These are phyloP conservation scores for Xyliphius kryptos DNA, from an alignment of 2,113 vertebrate genomes.

Conservation along the genomic window DNA sequence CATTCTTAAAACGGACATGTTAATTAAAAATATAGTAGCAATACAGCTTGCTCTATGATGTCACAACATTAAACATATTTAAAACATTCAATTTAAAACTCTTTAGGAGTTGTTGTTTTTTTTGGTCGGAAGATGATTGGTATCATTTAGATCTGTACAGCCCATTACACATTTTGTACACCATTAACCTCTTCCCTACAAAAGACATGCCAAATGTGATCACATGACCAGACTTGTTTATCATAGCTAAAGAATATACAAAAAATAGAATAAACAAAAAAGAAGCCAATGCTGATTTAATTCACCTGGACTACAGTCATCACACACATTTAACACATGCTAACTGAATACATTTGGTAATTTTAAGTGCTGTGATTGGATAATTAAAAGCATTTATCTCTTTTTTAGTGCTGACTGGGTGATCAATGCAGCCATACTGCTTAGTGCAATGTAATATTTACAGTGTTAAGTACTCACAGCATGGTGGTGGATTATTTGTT, in stretches of 20 bases:
- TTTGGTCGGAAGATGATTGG: background rate
- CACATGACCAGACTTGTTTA: background rate
- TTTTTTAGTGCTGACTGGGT: too few relatives aligned
- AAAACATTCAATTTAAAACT: too few relatives aligned
- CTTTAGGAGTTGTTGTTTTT: too few relatives aligned
- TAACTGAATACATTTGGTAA: too few relatives aligned
- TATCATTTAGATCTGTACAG: slow-evolving; percentile 1
- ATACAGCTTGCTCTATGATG: too few relatives aligned
- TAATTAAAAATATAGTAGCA: too few relatives aligned
- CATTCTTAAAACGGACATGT: too few relatives aligned
- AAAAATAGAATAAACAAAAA: background rate
- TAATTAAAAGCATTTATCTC: background rate
- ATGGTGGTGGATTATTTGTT: too few relatives aligned
- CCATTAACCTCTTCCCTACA: background rate
- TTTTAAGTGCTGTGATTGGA: background rate
- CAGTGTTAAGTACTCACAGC: background rate
- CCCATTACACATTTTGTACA: slow-evolving; percentile 12
- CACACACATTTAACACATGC: too few relatives aligned
- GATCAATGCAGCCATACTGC: slow-evolving; percentile 1
- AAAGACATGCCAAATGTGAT: background rate
- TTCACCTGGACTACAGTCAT: too few relatives aligned
- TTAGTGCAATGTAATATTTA: slow-evolving; percentile 5
- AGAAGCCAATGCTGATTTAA: background rate
- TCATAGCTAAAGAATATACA: background rate
- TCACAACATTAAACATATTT: too few relatives aligned